Evolutionary conservation across 2,888 invertebrate species (phyloP).

Genomic region (Julus scanicus): DNA sequence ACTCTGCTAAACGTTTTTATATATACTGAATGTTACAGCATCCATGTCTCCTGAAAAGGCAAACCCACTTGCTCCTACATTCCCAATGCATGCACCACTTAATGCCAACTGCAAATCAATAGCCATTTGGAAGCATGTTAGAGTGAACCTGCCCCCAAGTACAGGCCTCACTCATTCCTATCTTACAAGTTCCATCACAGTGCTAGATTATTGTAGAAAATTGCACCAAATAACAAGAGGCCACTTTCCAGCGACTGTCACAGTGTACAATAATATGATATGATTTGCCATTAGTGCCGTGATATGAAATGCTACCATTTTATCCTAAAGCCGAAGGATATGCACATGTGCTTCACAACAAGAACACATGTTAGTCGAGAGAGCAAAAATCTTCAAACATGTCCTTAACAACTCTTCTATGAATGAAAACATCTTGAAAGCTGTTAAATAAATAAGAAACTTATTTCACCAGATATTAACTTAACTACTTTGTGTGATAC

Average conservation of each 20-base stretch:
- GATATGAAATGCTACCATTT: neutral
- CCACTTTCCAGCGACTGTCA: neutral
- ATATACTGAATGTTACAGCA: neutral
- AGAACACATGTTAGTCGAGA: neutral
- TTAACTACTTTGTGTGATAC: too few species aligned
- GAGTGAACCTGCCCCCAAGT: slow-evolving; percentile 3
- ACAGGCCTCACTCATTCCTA: slow-evolving; percentile 36
- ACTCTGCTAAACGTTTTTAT: neutral
- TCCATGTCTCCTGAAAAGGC: neutral
- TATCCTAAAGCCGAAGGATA: neutral
- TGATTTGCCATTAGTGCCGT: neutral
- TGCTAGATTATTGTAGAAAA: slow-evolving; percentile 4
- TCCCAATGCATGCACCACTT: slow-evolving; percentile 18
- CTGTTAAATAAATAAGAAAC: too few species aligned
- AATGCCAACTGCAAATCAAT: slow-evolving; percentile 48
- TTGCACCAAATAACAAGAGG: neutral
- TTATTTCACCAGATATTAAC: too few species aligned
- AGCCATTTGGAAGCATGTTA: slow-evolving; percentile 1
- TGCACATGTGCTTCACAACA: neutral
- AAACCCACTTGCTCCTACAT: slow-evolving; percentile 39
- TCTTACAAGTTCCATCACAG: slow-evolving; percentile 23
- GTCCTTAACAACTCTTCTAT: too few species aligned
- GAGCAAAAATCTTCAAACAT: neutral
- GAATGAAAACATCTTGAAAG: too few species aligned
- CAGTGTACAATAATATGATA: neutral